Evolutionary conservation across 2,888 invertebrate species (phyloP), one percentile per base, ranked within the genome.

Genomic region (Melieria crassipennis): DNA sequence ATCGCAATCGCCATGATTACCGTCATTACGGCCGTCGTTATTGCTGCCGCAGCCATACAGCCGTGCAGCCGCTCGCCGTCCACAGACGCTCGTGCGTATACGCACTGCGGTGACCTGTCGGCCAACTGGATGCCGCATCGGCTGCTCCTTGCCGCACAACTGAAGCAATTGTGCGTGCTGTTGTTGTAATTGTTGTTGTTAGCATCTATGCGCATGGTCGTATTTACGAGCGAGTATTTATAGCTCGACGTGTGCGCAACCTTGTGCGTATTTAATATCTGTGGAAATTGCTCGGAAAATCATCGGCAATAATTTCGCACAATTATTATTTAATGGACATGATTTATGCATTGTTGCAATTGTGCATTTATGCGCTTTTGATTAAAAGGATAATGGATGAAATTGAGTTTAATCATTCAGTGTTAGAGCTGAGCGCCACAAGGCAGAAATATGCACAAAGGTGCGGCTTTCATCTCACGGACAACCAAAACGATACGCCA

Each of bases 301-400:
- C 9, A 52, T 52, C 52, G 13, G 11, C 52, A 52, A 30, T 61
- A 11, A 78, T 79, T 80, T 78, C 79, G 77, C 77, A 77, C 30
- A 30, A 30, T 30, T 30, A 78, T 77, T n/a, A 7, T 52, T 52
- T 52, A 13, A 52, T n/a, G 11, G 13, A 52, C 1, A 7, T 52
- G 13, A n/a, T 52, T 5, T 52, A 11, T 50, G 7, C n/a, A 52
- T 5, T 52, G 11, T 7, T 52, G 52, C 11, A 52, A 52, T 11
- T 52, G 52, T 52, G 52, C 13, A 10, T 11, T 50, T 50, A 11
- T 50, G 1, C 11, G 50, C 50, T 50, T 50, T 50, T 52, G 52
- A 30, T 30, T 30, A 30, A 30, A 30, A 30, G 30, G 30, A 30
- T 30, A 30, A 30, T 30, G 30, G 30, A 30, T 30, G 30, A 30